Percentiles rank a stretch among this genome's conserved stretches.
Evolutionary conservation across 2,888 invertebrate genomes (phyloP).

Genomic region (Troglohyphantes excavatus): DNA sequence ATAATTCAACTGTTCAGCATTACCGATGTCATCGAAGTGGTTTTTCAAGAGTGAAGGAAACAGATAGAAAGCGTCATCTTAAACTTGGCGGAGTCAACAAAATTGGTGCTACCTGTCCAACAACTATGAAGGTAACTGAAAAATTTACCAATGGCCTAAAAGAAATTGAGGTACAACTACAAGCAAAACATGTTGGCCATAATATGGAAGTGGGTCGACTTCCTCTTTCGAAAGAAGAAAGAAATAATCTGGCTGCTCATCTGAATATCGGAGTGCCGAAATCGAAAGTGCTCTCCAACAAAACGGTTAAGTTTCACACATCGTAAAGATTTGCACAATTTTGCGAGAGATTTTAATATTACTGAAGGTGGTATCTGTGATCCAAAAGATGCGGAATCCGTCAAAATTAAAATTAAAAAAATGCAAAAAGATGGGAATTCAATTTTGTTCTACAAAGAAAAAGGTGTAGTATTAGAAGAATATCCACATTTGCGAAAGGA

Average conservation of each 20-base stretch:
- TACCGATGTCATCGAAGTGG: too few species aligned
- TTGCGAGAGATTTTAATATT: not conserved
- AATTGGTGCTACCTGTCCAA: not conserved
- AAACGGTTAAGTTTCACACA: not conserved
- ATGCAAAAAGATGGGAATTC: not conserved
- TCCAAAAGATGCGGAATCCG: constrained; percentile 13
- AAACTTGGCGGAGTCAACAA: too few species aligned
- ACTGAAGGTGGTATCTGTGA: not conserved
- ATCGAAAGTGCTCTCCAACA: not conserved
- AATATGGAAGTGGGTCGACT: not conserved
- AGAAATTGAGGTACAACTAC: constrained; percentile 1
- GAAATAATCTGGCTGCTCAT: not conserved
- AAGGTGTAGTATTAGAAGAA: not conserved
- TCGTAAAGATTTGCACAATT: not conserved
- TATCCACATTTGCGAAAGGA: not conserved
- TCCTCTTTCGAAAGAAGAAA: not conserved
- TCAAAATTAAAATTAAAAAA: constrained; percentile 6
- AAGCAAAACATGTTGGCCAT: constrained; percentile 11
- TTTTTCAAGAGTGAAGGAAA: too few species aligned
- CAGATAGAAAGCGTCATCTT: too few species aligned
- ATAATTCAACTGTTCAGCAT: too few species aligned
- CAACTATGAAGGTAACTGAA: not conserved
- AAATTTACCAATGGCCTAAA: too few species aligned
- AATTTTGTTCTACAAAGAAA: constrained; percentile 16
- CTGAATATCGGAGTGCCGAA: not conserved